A percentile compares a stretch with the other conserved stretches of the same genome.
These are phyloP conservation scores for Lagorchestes hirsutus DNA, from an alignment of 2,797 vertebrate species.

Conservation along the genomic window DNA sequence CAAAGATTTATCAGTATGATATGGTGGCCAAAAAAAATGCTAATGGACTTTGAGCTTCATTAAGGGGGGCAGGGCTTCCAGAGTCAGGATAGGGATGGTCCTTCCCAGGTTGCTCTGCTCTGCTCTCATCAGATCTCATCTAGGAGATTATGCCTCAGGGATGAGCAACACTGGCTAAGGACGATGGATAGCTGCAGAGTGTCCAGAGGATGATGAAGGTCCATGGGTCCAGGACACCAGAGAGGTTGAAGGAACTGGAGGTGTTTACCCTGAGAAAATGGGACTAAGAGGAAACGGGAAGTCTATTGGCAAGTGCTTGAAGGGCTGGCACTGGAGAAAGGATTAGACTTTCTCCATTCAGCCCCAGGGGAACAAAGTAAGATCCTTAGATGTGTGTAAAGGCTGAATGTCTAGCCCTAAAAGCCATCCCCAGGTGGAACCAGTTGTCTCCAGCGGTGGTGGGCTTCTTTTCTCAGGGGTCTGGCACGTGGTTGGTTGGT, in stretches of 20 bases:
- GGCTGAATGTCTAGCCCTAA: not conserved
- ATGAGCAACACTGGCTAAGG: not conserved
- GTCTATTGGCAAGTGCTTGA: not conserved
- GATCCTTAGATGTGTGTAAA: not conserved
- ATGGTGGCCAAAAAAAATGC: not conserved
- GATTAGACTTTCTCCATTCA: not conserved
- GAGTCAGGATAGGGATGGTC: not conserved
- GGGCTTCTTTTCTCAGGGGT: not conserved
- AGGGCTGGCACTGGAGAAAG: not conserved
- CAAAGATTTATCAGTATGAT: not conserved
- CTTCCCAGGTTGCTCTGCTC: not conserved
- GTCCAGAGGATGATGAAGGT: not conserved
- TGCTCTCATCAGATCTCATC: not conserved
- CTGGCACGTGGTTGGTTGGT: no score
- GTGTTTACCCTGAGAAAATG: not conserved
- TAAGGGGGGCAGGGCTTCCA: not conserved
- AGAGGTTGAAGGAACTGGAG: not conserved
- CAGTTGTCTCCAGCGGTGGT: not conserved
- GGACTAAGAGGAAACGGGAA: not conserved
- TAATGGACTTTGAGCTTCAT: not conserved
- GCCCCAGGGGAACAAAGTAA: not conserved
- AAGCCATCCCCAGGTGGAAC: not conserved
- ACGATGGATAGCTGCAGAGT: not conserved
- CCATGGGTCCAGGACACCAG: not conserved
- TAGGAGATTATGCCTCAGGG: not conserved